Evolutionary conservation across 2,888 invertebrate genomes (phyloP).

Genomic region (Cylindroiulus punctatus): DNA sequence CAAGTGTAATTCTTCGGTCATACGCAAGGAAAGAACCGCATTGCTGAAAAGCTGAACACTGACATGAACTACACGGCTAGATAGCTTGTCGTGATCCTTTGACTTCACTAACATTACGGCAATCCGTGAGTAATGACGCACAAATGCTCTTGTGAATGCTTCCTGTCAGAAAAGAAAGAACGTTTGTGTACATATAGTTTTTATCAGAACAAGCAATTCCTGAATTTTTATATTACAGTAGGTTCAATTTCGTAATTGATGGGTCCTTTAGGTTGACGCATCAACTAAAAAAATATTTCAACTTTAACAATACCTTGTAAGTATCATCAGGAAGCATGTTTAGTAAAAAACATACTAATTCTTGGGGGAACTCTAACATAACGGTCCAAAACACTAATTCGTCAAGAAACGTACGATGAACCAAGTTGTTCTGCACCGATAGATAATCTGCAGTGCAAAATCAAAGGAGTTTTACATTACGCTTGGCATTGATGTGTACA

Average conservation of each 20-base stretch:
- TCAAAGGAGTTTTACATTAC: slow-evolving; percentile 53
- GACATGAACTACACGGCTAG: slow-evolving; percentile 96
- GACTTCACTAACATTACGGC: slow-evolving; percentile 89
- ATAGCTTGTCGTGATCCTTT: slow-evolving; percentile 87
- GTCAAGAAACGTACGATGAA: slow-evolving; percentile 87
- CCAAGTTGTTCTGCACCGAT: slow-evolving; percentile 72
- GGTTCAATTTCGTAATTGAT: not conserved
- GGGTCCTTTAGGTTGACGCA: too few relatives aligned
- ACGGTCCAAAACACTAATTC: slow-evolving; percentile 99
- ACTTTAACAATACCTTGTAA: slow-evolving; percentile 77
- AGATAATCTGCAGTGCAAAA: slow-evolving; percentile 71
- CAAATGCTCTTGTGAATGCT: slow-evolving; percentile 91
- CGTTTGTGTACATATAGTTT: slow-evolving; percentile 62
- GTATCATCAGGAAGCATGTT: slow-evolving; percentile 95
- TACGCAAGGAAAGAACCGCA: slow-evolving; percentile 86
- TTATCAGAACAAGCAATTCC: too few relatives aligned
- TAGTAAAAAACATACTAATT: slow-evolving; percentile 91
- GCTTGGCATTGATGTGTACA: too few relatives aligned
- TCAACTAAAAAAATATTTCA: too few relatives aligned
- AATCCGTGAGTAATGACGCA: slow-evolving; percentile 94
- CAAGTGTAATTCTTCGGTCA: slow-evolving; percentile 89
- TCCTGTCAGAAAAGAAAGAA: slow-evolving; percentile 69
- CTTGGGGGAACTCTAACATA: slow-evolving; percentile 96
- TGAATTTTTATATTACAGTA: not conserved
- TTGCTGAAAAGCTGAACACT: slow-evolving; percentile 96